Conservation (phyloP, 92 coral and sea anemone genomes). For the Scolanthus callimorphus region DNA sequence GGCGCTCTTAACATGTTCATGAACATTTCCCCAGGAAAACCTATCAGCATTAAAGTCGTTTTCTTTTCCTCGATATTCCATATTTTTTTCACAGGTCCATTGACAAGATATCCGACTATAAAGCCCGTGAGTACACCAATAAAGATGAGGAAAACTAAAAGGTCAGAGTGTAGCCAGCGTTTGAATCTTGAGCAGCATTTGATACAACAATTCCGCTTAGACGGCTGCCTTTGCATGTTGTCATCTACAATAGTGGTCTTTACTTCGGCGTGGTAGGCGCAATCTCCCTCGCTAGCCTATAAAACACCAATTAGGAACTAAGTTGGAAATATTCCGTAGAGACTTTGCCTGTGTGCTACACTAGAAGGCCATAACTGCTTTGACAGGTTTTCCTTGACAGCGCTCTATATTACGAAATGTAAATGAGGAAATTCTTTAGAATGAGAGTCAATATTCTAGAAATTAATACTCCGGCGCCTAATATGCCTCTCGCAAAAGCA, state of each 20-base stretch:
- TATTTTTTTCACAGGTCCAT: conserved; percentile 71
- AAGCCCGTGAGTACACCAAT: conserved; percentile 83
- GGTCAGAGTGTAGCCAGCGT: conserved; percentile 58
- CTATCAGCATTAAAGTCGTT: conserved; percentile 80
- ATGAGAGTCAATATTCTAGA: too few species aligned
- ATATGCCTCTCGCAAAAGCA: too few species aligned
- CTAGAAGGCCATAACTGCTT: too few species aligned
- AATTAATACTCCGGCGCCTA: too few species aligned
- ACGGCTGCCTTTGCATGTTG: conserved; percentile 5
- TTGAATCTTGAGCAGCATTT: conserved; percentile 45
- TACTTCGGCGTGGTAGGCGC: conserved; percentile 8
- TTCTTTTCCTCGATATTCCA: conserved; percentile 70
- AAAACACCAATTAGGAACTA: too few species aligned
- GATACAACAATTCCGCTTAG: conserved; percentile 8
- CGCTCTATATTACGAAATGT: too few species aligned
- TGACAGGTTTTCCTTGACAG: too few species aligned
- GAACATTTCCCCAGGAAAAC: conserved; percentile 91
- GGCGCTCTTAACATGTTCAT: conserved; percentile 99
- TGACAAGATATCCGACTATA: conserved; percentile 73
- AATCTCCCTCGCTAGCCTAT: conserved; percentile 26
- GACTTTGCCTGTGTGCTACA: too few species aligned
- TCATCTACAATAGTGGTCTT: conserved; percentile 12
- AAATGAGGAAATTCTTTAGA: too few species aligned
- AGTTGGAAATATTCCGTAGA: too few species aligned
- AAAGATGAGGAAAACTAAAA: conserved; percentile 65